phyloP scores from a whole-genome alignment of 2,797 vertebrate genomes.

The Merluccius polli region DNA sequence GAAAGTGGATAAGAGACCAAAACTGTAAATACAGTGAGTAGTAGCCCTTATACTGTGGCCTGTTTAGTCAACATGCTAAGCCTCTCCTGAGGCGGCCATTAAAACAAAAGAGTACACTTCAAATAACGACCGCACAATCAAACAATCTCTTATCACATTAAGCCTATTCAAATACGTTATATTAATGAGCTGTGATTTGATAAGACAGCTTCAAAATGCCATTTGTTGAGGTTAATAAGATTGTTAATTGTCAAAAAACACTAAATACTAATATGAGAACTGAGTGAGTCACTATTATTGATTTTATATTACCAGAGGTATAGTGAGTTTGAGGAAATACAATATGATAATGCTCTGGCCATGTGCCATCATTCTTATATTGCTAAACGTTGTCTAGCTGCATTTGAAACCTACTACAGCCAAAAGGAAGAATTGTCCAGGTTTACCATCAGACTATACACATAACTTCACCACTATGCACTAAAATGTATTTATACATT shows the following conservation, averaged over 20 bases:
- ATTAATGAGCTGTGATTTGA: neutral
- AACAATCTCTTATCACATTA: neutral
- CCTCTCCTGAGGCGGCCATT: neutral
- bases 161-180: neutral
- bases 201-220: neutral
- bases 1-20: neutral
- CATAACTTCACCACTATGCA: too few relatives aligned
- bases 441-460: neutral
- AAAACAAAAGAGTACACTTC: neutral
- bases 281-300: neutral
- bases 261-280: neutral
- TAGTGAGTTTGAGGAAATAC: neutral
- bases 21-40: neutral
- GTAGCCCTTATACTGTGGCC: neutral
- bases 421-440: neutral
- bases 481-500: too few relatives aligned
- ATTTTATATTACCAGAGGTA: neutral
- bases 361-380: neutral
- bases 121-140: neutral
- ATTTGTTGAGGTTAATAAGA: neutral
- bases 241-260: neutral
- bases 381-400: neutral
- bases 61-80: neutral
- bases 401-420: neutral
- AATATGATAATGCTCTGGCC: neutral